Conservation (phyloP, 2,113 vertebrate species). For the Crocuta crocuta region DNA sequence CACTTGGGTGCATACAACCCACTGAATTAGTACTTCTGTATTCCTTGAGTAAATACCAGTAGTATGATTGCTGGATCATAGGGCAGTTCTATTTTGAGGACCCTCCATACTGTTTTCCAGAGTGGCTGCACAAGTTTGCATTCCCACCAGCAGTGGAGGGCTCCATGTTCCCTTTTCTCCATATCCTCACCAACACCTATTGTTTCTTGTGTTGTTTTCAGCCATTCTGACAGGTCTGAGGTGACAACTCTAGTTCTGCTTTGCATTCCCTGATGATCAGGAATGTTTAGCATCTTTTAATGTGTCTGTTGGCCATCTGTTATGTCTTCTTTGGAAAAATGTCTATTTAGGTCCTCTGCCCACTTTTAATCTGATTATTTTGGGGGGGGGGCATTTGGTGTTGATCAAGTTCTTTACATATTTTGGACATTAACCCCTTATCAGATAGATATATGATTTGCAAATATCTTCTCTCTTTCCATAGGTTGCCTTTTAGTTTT, state of each 20-base stretch:
- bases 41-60: background rate
- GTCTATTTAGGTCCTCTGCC: background rate
- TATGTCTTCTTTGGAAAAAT: background rate
- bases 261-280: background rate
- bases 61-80: background rate
- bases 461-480: background rate
- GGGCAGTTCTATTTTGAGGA: background rate
- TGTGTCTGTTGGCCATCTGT: background rate
- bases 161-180: background rate
- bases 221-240: background rate
- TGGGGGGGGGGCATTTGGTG: fast-evolving
- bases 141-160: background rate
- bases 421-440: background rate
- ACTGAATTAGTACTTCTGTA: background rate
- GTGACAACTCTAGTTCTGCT: background rate
- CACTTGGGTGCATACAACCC: background rate
- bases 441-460: background rate
- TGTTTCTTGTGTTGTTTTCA: background rate
- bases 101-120: background rate
- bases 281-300: background rate
- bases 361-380: background rate
- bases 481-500: background rate
- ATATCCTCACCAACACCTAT: background rate
- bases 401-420: background rate
- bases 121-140: background rate